phyloP scores from a whole-genome alignment of 2,888 invertebrate genomes.

The Proisotoma minuta region DNA sequence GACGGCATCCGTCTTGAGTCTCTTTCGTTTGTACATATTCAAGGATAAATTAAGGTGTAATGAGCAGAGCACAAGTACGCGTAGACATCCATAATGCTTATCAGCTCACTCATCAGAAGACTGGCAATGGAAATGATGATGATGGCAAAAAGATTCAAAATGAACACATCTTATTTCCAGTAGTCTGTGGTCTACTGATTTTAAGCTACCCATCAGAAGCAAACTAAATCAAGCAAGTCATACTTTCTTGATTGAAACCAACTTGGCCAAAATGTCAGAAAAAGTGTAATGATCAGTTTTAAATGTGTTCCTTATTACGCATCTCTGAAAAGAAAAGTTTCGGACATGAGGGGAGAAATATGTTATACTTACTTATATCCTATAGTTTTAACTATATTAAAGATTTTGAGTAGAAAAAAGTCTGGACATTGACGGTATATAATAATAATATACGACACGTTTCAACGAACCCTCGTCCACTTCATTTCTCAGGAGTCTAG shows the following conservation, averaged over 20 bases:
- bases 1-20: conserved; percentile 1
- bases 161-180: conserved; percentile 7
- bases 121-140: neutral
- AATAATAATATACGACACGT: too few relatives aligned
- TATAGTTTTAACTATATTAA: conserved; percentile 9
- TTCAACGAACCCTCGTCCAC: conserved; percentile 29
- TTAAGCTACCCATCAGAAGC: conserved; percentile 41
- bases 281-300: too few relatives aligned
- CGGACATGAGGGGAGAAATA: too few relatives aligned
- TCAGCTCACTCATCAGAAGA: neutral
- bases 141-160: conserved; percentile 11
- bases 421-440: neutral
- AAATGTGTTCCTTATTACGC: too few relatives aligned
- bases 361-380: neutral
- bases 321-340: too few relatives aligned
- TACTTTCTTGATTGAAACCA: too few relatives aligned
- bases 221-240: too few relatives aligned
- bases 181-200: conserved; percentile 15
- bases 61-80: conserved; percentile 2
- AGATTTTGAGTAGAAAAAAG: neutral
- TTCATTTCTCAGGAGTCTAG: conserved; percentile 46
- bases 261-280: too few relatives aligned
- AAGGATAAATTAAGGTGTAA: conserved; percentile 12
- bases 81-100: neutral
- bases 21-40: neutral